Percentiles rank a stretch among this genome's conserved stretches.
Evolutionary conservation across 2,797 vertebrate genomes (phyloP).

Genomic region (Choloepus didactylus): DNA sequence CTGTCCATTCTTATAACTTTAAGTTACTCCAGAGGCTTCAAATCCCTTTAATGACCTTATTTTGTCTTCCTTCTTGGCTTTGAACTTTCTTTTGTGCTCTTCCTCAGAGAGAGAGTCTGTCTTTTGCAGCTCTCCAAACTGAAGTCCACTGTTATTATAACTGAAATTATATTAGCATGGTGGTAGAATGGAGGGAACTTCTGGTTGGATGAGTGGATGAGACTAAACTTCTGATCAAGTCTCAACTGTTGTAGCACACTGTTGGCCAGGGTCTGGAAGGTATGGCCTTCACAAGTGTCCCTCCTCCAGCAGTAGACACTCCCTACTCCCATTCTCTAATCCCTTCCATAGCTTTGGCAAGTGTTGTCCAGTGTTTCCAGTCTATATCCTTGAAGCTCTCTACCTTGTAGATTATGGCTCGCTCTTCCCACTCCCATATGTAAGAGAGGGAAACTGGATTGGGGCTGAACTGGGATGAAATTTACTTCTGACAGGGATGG

Average conservation of each 20-base stretch:
- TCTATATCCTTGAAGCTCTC: neutral
- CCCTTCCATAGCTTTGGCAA: neutral
- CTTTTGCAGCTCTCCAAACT: neutral
- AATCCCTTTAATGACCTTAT: neutral
- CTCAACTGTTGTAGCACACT: neutral
- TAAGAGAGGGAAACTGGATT: neutral
- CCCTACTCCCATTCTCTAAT: neutral
- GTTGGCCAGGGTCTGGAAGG: neutral
- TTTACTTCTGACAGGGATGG: neutral
- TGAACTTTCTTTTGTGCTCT: neutral
- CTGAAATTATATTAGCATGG: neutral
- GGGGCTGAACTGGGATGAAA: neutral
- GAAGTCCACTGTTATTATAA: neutral
- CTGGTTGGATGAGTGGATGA: too few species aligned
- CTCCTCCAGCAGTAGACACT: neutral
- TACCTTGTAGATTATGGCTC: neutral
- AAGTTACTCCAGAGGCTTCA: neutral
- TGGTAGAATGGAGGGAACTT: neutral
- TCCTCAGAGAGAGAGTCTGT: neutral
- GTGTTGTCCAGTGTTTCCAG: neutral
- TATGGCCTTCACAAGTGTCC: neutral
- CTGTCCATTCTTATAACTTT: too few species aligned
- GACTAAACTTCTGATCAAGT: neutral
- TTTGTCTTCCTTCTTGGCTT: neutral
- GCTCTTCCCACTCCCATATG: neutral